phyloP scores from a whole-genome alignment of 2,113 vertebrate genomes.

The Lichenostomus cassidix region DNA sequence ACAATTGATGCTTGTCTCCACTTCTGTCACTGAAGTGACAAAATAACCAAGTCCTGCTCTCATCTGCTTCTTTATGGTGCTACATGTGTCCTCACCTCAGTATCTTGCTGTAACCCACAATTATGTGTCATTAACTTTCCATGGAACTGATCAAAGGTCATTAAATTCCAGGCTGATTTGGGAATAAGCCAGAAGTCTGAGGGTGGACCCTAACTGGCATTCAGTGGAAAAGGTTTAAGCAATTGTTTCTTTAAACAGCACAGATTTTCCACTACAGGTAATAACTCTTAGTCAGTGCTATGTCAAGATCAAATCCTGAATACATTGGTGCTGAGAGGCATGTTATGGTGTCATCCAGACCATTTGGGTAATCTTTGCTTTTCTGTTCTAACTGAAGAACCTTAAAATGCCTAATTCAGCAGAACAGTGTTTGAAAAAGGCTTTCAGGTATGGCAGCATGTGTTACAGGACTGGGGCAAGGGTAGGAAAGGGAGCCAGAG shows the following conservation, averaged over 20 bases:
- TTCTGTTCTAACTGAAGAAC: neutral
- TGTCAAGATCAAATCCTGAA: neutral
- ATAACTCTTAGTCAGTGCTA: neutral
- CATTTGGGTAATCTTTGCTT: neutral
- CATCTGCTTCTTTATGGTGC: neutral
- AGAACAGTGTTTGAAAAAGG: neutral
- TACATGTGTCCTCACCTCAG: neutral
- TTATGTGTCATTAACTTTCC: neutral
- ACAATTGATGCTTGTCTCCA: neutral
- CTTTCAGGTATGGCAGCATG: neutral
- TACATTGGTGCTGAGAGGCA: neutral
- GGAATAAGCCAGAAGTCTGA: neutral
- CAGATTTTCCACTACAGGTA: neutral
- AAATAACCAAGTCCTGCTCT: neutral
- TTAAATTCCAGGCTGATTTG: neutral
- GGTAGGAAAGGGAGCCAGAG: neutral
- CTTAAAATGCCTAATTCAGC: neutral
- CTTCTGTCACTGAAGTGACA: constrained; percentile 13
- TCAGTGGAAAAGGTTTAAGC: neutral
- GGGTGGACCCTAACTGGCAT: neutral
- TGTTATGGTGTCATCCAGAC: neutral
- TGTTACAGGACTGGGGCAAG: neutral
- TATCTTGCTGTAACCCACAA: neutral
- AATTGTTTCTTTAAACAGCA: neutral
- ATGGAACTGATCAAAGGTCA: neutral